Percentiles rank a stretch among this genome's conserved stretches.
Evolutionary conservation across 2,113 vertebrate species (phyloP).

Genomic region (Tachysurus fulvidraco): DNA sequence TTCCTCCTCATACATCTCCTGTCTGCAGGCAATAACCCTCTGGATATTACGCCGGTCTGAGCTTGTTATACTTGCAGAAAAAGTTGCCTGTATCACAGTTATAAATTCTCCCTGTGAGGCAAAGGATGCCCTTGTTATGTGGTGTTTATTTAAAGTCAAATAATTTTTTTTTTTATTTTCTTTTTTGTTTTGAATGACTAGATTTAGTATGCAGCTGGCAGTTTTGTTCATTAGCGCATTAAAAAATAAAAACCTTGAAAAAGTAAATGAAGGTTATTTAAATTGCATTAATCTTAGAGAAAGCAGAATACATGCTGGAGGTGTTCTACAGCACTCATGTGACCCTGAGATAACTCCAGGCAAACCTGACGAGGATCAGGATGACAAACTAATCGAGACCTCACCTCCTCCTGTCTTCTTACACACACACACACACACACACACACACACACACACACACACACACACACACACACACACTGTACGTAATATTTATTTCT

Average conservation of each 20-base stretch:
- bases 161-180: constrained; percentile 23
- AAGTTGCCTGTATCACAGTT: constrained; percentile 39
- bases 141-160: not conserved
- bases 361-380: not conserved
- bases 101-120: constrained; percentile 35
- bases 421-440: no score
- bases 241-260: not conserved
- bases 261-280: not conserved
- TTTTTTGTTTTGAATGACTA: no score
- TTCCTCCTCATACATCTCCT: constrained; percentile 48
- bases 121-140: not conserved
- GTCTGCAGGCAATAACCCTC: constrained; percentile 40
- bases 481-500: not conserved
- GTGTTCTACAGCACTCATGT: not conserved
- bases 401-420: no score
- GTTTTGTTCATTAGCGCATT: not conserved
- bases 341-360: not conserved
- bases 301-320: not conserved
- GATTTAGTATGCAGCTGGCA: constrained; percentile 10
- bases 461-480: not conserved
- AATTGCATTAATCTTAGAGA: not conserved
- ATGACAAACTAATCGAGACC: no score
- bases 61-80: constrained; percentile 48
- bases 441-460: no score
- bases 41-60: constrained; percentile 49